These are phyloP conservation scores for Stratiomys singularior DNA, from an alignment of 2,888 invertebrate species.

Conservation along the genomic window DNA sequence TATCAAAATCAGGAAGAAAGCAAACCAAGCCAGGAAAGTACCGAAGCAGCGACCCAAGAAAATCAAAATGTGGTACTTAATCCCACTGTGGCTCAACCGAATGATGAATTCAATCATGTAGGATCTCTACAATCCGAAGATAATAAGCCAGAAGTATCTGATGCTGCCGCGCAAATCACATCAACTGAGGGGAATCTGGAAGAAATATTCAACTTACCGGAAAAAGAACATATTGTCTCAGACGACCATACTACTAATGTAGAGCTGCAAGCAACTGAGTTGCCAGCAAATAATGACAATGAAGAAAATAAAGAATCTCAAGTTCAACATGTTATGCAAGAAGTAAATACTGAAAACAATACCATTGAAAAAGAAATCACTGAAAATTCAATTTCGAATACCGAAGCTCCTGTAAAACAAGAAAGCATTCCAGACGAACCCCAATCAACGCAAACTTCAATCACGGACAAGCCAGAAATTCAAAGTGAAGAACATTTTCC, in stretches of 20 bases:
- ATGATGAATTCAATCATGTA: not conserved
- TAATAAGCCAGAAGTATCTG: not conserved
- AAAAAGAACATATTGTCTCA: not conserved
- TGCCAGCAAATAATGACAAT: not conserved
- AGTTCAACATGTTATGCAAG: too few species aligned
- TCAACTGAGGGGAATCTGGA: not conserved
- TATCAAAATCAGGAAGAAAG: not conserved
- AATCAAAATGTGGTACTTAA: too few species aligned
- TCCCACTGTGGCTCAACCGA: not conserved
- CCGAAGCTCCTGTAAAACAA: not conserved
- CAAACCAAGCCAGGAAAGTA: not conserved
- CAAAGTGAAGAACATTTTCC: constrained; percentile 3
- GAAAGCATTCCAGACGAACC: not conserved
- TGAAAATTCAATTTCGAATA: too few species aligned
- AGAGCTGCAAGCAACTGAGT: not conserved
- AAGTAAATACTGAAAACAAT: not conserved
- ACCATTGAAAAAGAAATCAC: not conserved
- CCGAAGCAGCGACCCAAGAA: not conserved
- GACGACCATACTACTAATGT: constrained; percentile 18
- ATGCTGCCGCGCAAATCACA: not conserved
- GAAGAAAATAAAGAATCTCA: too few species aligned
- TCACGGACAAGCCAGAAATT: not conserved
- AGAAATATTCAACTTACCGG: not conserved
- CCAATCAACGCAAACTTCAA: not conserved
- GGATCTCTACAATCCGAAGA: not conserved